Conservation (phyloP, 2,888 invertebrate species). For the Eugnorisma glareosa region DNA sequence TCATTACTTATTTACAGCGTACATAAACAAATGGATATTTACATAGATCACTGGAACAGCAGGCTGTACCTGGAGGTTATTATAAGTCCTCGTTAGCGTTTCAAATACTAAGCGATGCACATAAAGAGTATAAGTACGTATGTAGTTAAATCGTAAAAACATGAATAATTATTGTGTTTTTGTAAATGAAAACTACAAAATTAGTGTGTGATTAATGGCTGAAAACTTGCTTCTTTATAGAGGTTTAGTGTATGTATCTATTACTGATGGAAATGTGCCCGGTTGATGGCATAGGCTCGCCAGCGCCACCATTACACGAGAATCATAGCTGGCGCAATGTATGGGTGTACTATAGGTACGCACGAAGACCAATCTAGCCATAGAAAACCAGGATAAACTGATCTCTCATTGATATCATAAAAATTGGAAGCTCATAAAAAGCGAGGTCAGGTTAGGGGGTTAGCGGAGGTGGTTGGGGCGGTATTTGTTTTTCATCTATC, state of each 20-base stretch:
- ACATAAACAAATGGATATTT: conserved; percentile 46
- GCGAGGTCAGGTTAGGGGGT: too few relatives aligned
- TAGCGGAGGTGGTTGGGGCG: too few relatives aligned
- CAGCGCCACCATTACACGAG: neutral
- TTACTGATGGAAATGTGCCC: neutral
- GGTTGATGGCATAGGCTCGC: neutral
- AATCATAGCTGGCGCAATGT: neutral
- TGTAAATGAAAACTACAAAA: conserved; percentile 19
- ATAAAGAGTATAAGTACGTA: conserved; percentile 28
- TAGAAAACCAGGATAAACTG: too few relatives aligned
- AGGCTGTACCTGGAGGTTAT: conserved; percentile 17
- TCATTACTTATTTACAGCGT: conserved; percentile 38
- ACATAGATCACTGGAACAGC: conserved; percentile 39
- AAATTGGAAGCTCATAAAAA: too few relatives aligned
- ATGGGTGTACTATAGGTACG: neutral
- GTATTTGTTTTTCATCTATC: too few relatives aligned
- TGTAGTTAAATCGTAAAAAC: conserved; percentile 27
- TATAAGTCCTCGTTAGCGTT: conserved; percentile 40
- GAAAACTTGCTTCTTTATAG: neutral
- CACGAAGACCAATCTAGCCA: too few relatives aligned
- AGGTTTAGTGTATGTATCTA: neutral
- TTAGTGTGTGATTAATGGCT: conserved; percentile 17
- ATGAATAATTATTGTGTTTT: conserved; percentile 20
- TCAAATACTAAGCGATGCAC: conserved; percentile 29
- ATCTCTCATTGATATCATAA: too few relatives aligned